Base-by-base conservation (phyloP, 2,888 invertebrate species). In the Suillia variegata region DNA sequence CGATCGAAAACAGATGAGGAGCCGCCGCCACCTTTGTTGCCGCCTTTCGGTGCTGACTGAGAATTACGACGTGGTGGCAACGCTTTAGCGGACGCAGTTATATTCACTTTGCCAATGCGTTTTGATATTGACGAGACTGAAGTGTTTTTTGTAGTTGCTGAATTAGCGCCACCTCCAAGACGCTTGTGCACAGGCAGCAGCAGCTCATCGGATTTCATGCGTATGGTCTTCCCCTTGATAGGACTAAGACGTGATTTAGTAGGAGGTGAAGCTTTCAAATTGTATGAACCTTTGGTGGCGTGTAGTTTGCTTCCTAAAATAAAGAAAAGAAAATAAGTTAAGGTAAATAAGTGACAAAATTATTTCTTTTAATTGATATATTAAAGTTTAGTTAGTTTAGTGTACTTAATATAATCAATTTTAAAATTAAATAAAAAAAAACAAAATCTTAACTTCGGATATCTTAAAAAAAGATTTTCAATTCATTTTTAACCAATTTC, bases 181-280 rank as follows among this genome's bases (percentile, higher is more conserved):
- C 82, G 75, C 54, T 70, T 80, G 53, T 80, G 78, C 8, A 82
- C 76, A 0, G 82, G 73, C 26, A 69, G 59, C 3, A 78, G 49
- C 2, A 81, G 12, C 54, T 79, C 80, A 66, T 82, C 82, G 8
- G 81, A 80, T 56, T 78, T 79, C 75, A 82, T 72, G 21, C 80
- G 76, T 51, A 76, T 68, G 0, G 70, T 55, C 47, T 73, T 76
- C 5, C 70, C 70, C 53, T 78, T 78, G 1, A 72, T 67, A 0
- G 78, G 74, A 55, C 74, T 74, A 0, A 64, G 61, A 26, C 68
- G 72, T 13, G 58, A 20, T 67, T 75, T 77, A 34, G 67, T 59
- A 0, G 71, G 61, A 0, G 67, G 66, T 1, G 77, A 70, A 2
- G 73, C 67, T 63, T 82, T 82, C 1, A 82, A 62, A 67, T 76